Percentiles rank a stretch among this genome's conserved stretches.
These are phyloP conservation scores for Drosophila saltans DNA, from an alignment of 1,140 invertebrate species.

Conservation along the genomic window DNA sequence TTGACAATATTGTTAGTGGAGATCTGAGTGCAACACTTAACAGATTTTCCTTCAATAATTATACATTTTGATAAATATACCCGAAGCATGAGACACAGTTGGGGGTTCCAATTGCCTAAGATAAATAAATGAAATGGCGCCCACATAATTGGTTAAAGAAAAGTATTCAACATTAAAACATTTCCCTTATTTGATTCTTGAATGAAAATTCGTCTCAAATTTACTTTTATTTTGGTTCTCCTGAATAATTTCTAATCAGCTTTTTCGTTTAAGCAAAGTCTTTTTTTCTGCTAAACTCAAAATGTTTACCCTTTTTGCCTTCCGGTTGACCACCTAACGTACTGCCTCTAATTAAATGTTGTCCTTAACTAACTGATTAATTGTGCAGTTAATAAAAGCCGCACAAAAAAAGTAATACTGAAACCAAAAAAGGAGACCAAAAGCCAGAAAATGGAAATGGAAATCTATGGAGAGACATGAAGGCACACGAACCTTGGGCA, in stretches of 20 bases:
- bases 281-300: background rate
- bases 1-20: constrained; percentile 25
- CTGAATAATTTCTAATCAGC: background rate
- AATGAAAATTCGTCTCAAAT: no score
- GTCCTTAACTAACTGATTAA: constrained; percentile 71
- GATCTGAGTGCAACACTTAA: constrained; percentile 16
- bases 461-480: constrained; percentile 59
- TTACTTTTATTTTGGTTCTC: background rate
- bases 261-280: background rate
- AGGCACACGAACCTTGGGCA: constrained; percentile 15
- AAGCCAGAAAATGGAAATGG: background rate
- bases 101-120: constrained; percentile 25
- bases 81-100: constrained; percentile 22
- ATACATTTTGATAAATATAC: constrained; percentile 54
- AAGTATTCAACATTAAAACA: background rate
- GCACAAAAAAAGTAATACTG: constrained; percentile 8
- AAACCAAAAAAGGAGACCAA: constrained; percentile 17
- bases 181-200: no score
- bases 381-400: constrained; percentile 64
- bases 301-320: constrained; percentile 26
- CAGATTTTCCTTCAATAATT: constrained; percentile 42
- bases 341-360: constrained; percentile 71
- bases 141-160: background rate
- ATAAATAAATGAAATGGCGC: constrained; percentile 10
- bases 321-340: constrained; percentile 57